Evolutionary conservation across 1,140 invertebrate genomes (phyloP), one percentile per base, ranked within the genome.

Genomic region (Polypedilum vanderplanki): DNA sequence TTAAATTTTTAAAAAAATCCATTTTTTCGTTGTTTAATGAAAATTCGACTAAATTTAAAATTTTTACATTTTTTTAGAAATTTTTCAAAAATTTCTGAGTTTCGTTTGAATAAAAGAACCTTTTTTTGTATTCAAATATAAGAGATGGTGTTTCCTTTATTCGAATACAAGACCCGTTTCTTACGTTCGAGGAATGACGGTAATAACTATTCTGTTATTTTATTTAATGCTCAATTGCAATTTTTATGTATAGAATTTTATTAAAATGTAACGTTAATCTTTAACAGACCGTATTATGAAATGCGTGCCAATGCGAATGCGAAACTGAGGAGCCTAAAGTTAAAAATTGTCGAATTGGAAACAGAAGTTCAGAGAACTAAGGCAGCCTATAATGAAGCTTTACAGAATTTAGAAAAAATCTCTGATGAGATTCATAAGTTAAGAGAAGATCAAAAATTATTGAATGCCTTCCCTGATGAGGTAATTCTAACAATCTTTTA

Each of bases 231-330:
- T 18, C 65, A 57, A 70, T 22, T 9, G 20, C n/a, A 3, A 17
- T 67, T 67, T 17, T 67, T 67, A 17, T 67, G 3, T 18, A 18
- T 67, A 17, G 1, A 20, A 18, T 70, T 57, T n/a, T 7, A 18
- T 10, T 20, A 20, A 20, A 20, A 8, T 70, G 3, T 20, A 1
- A 15, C 17, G 10, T 22, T 70, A 8, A 1, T 20, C 5, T 92
- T 90, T 84, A 90, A 87, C 81, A 94, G 95, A 79, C 94, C 94
- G 5, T 97, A 96, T 81, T 97, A 96, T 83, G 95, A 97, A 83
- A 92, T 94, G 85, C 96, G 96, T 81, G 90, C 91, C 2, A 89
- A 93, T 73, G 94, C 95, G 79, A 93, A 97, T 83, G 90, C 94
- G 75, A 88, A 93, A 77, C 83, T 98, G 77, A 94, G 95, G 81